Percentiles rank a stretch among this genome's conserved stretches.
Conservation (phyloP, 2,113 vertebrate species). For the Toxotes chatareus region DNA sequence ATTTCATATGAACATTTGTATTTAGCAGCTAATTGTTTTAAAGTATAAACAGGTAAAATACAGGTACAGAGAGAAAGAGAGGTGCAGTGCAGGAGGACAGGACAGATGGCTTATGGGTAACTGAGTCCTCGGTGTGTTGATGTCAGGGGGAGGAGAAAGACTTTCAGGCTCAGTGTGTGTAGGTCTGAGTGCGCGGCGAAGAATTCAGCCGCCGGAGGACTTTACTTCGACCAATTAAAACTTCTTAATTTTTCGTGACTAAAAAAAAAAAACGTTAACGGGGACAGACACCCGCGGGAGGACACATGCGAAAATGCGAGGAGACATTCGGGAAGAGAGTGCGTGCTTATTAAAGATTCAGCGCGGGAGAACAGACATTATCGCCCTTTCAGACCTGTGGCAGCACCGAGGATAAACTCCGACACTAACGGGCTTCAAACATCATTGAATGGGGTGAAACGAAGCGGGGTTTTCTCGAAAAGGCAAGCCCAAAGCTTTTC, state of each 20-base stretch:
- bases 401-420: conserved; percentile 51
- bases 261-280: neutral
- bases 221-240: conserved; percentile 37
- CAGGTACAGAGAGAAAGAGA: neutral
- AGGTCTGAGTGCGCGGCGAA: conserved; percentile 47
- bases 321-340: conserved; percentile 60
- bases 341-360: conserved; percentile 66
- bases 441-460: conserved; percentile 65
- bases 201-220: conserved; percentile 51
- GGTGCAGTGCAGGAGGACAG: neutral
- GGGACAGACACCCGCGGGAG: neutral
- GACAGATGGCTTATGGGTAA: conserved; percentile 81
- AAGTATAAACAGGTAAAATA: too few species aligned
- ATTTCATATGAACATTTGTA: too few species aligned
- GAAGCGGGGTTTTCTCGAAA: conserved; percentile 50
- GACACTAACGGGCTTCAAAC: conserved; percentile 31
- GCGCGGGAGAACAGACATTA: conserved; percentile 70
- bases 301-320: conserved; percentile 67
- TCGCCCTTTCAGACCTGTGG: conserved; percentile 56
- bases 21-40: neutral
- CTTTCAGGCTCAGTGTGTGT: conserved; percentile 44
- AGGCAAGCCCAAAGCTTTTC: conserved; percentile 49
- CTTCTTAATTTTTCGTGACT: neutral
- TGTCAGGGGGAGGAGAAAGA: conserved; percentile 66
- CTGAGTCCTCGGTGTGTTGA: conserved; percentile 63